phyloP scores from a whole-genome alignment of 2,888 invertebrate genomes.

The Bombylius discolor region DNA sequence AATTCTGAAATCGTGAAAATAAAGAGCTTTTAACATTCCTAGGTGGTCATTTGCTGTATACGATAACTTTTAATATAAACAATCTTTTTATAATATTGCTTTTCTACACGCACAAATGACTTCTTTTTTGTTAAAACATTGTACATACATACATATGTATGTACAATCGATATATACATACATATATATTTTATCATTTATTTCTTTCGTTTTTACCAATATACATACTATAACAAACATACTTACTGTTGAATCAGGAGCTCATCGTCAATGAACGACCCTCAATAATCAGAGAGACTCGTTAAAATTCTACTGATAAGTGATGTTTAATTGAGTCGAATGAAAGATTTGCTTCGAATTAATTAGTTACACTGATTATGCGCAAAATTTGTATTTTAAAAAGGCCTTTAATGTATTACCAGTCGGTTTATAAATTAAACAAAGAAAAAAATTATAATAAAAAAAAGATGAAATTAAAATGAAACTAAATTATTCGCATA shows the following conservation, averaged over 20 bases:
- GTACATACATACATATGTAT: neutral
- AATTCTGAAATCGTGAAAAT: no score
- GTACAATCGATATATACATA: neutral
- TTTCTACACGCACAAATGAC: neutral
- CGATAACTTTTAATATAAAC: no score
- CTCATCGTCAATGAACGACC: neutral
- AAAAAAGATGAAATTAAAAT: no score
- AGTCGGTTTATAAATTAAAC: no score
- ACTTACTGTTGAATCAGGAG: neutral
- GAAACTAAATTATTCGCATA: no score
- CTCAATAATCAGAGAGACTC: neutral
- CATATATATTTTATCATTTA: neutral
- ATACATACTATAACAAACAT: no score
- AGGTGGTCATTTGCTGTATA: no score
- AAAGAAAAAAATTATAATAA: no score
- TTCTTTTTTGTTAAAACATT: neutral
- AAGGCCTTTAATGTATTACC: no score
- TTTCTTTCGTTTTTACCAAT: neutral
- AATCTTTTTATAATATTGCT: neutral
- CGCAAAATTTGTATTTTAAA: neutral
- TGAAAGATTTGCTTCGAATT: neutral
- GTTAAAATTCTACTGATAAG: neutral
- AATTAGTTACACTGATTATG: neutral
- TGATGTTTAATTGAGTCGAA: neutral
- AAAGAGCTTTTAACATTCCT: no score